Evolutionary conservation across 2,888 invertebrate species (phyloP), one percentile per base, ranked within the genome.

Genomic region (Polymixis lichenea): DNA sequence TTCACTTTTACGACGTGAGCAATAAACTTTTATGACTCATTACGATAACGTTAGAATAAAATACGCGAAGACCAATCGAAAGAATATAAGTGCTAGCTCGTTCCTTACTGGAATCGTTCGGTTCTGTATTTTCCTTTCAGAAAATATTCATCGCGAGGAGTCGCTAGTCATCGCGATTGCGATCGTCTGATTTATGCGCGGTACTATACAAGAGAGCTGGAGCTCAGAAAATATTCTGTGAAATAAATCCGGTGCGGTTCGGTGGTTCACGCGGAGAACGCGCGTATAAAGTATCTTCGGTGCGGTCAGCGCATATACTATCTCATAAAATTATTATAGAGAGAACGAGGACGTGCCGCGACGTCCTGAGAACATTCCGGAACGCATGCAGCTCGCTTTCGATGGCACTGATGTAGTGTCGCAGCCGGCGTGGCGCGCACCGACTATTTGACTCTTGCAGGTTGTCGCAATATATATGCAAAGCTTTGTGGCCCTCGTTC

Each of bases 11-110:
- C 91, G 93, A 94, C 85, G 75, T 82, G 72, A 89, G 86, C 90
- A 91, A 93, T 95, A 95, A 95, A 94, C 86, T 92, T 95, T 95
- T 94, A 95, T 89, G 89, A 91, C 90, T 93, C 93, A 95, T 95
- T 95, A 95, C 93, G 93, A 94, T 94, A 94, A 92, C 91, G 91
- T 90, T 93, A 92, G 91, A 93, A 91, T 93, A 92, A 94, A 95
- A 93, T 93, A 93, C 90, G 89, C 86, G 81, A 86, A 90, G 88
- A 90, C 90, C 91, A 93, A 93, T 93, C 91, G 90, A 91, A 93
- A 89, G 91, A 91, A 91, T 91, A 90, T 90, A 90, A 91, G 89
- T 89, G 85, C 88, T 82, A 84, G 84, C 88, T 89, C 89, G 87
- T 87, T 89, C 87, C 80, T 81, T 86, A 75, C 80, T 75, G 80